phyloP scores from a whole-genome alignment of 2,797 vertebrate species.

The Myiotriccus ornatus region DNA sequence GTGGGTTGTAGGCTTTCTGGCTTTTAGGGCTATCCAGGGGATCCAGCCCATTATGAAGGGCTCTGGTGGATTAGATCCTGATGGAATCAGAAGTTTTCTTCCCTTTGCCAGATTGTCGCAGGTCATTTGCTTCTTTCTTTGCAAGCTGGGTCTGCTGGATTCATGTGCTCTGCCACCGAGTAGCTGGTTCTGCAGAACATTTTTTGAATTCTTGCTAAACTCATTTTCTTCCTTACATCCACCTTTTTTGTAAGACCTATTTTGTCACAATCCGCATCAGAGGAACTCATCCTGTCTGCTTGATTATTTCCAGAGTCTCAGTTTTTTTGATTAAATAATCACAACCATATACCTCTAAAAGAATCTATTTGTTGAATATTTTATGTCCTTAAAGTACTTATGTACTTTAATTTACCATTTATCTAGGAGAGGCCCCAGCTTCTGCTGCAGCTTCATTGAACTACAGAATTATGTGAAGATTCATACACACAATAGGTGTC shows the following conservation, averaged over 20 bases:
- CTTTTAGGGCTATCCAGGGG: not conserved
- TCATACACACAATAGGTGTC: constrained; percentile 44
- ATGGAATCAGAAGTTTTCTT: not conserved
- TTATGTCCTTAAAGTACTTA: not conserved
- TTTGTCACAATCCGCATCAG: not conserved
- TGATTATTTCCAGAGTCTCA: not conserved
- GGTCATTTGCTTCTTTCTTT: not conserved
- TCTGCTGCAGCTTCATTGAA: not conserved
- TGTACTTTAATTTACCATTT: not conserved
- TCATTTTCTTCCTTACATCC: not conserved
- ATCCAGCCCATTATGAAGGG: not conserved
- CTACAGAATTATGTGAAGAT: constrained; percentile 14
- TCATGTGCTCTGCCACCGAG: not conserved
- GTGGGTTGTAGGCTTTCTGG: not conserved
- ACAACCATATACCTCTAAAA: not conserved
- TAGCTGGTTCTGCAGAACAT: not conserved
- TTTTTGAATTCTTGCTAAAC: not conserved
- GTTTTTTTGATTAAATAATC: not conserved
- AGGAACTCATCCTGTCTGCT: not conserved
- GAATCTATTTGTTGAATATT: not conserved
- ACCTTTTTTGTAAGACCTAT: not conserved
- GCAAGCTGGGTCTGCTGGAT: not conserved
- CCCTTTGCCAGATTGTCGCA: not conserved
- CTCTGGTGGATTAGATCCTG: not conserved
- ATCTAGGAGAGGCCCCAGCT: not conserved